Percentiles rank a stretch among this genome's conserved stretches.
These are phyloP conservation scores for Nebria salina DNA, from an alignment of 2,888 invertebrate species.

Conservation along the genomic window DNA sequence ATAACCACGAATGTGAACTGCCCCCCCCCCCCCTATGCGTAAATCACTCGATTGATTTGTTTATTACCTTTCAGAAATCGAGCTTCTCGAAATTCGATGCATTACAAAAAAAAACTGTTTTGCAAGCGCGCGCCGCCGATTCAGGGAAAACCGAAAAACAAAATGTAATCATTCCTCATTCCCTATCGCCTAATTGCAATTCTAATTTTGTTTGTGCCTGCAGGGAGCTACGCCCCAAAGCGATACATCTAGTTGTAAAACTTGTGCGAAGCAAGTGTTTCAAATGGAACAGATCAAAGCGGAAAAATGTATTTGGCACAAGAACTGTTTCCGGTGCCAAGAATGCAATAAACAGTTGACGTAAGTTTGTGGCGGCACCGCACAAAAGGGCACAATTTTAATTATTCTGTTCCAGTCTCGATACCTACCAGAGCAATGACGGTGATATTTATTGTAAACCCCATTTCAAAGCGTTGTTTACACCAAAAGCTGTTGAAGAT, in stretches of 20 bases:
- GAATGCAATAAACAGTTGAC: conserved; percentile 93
- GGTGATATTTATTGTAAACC: conserved; percentile 90
- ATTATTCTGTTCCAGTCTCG: conserved; percentile 72
- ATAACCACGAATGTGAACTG: neutral
- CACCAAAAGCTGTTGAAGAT: conserved; percentile 87
- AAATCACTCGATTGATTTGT: conserved; percentile 15
- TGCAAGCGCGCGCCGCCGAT: conserved; percentile 75
- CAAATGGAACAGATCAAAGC: conserved; percentile 97
- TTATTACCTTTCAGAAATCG: conserved; percentile 70
- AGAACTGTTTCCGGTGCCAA: conserved; percentile 92
- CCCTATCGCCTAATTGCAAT: conserved; percentile 5
- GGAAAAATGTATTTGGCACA: conserved; percentile 90
- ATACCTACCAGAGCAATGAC: conserved; percentile 92
- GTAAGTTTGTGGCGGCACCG: conserved; percentile 66
- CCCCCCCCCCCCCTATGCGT: neutral
- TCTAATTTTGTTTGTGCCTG: conserved; percentile 20
- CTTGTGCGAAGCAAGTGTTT: conserved; percentile 90
- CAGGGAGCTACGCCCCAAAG: conserved; percentile 61
- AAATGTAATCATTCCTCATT: conserved; percentile 63
- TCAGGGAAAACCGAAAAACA: conserved; percentile 74
- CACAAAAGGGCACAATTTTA: neutral
- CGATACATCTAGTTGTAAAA: conserved; percentile 78
- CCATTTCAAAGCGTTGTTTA: conserved; percentile 92
- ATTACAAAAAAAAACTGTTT: conserved; percentile 72
- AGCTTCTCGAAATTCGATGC: conserved; percentile 82